Conservation (phyloP, 2,888 invertebrate genomes). For the Idaea biselata region DNA sequence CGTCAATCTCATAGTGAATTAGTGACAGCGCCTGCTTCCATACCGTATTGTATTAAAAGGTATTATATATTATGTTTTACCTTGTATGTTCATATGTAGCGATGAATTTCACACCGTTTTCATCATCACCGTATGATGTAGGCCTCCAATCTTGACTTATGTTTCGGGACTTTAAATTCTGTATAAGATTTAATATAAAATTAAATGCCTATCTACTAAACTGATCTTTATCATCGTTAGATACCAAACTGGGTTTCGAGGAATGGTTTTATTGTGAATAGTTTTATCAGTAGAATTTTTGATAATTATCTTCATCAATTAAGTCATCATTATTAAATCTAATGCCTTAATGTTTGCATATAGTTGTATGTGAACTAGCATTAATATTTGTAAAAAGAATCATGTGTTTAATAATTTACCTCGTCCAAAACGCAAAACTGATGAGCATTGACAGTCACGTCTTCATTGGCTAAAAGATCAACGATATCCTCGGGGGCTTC, state of each 20-base stretch:
- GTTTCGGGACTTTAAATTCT: constrained; percentile 66
- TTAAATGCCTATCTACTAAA: neutral
- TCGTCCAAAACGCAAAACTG: constrained; percentile 84
- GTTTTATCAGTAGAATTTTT: neutral
- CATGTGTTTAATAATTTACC: constrained; percentile 46
- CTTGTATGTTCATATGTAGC: constrained; percentile 87
- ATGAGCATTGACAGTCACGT: constrained; percentile 89
- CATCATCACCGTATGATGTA: constrained; percentile 86
- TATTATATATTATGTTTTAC: constrained; percentile 32
- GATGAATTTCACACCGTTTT: constrained; percentile 84
- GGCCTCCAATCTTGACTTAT: constrained; percentile 84
- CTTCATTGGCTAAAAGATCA: constrained; percentile 76
- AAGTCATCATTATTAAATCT: neutral
- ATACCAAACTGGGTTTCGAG: neutral
- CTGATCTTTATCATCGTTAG: neutral
- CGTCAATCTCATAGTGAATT: too few relatives aligned
- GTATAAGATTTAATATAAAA: constrained; percentile 25
- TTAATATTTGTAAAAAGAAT: neutral
- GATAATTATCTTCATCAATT: neutral
- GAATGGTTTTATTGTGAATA: neutral
- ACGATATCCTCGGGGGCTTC: constrained; percentile 81
- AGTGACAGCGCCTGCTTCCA: too few relatives aligned
- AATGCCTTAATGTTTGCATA: too few relatives aligned
- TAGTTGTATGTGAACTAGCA: neutral
- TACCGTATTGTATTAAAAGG: too few relatives aligned